Conservation (phyloP, 2,888 invertebrate genomes). For the Ochropleura leucogaster region DNA sequence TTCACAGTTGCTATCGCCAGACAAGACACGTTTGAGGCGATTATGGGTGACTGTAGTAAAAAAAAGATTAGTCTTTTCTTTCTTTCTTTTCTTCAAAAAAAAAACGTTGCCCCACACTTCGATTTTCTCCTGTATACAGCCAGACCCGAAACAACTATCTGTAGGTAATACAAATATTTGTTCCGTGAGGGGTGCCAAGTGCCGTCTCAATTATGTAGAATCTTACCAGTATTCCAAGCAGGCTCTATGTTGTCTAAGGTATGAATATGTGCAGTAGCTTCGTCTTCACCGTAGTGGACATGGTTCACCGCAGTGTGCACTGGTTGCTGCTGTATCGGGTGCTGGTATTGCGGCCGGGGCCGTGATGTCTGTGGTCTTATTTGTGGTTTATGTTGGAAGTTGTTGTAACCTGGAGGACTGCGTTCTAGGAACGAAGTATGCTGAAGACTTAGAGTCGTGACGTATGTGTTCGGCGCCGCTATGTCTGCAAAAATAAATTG, state of each 20-base stretch:
- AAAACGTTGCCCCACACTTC: too few relatives aligned
- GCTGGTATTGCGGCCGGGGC: constrained; percentile 30
- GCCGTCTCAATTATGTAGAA: background rate
- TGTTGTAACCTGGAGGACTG: constrained; percentile 39
- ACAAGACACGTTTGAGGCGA: too few relatives aligned
- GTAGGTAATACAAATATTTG: too few relatives aligned
- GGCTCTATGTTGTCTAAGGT: constrained; percentile 68
- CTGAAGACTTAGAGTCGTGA: constrained; percentile 88
- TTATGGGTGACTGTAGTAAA: too few relatives aligned
- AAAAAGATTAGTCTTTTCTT: too few relatives aligned
- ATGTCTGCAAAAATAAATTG: constrained; percentile 70
- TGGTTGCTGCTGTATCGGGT: constrained; percentile 21
- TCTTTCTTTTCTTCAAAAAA: too few relatives aligned
- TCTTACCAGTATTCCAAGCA: constrained; percentile 63
- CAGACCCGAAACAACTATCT: too few relatives aligned
- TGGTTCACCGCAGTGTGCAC: constrained; percentile 40
- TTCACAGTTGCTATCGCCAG: too few relatives aligned
- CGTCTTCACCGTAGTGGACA: constrained; percentile 64
- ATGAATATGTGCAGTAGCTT: constrained; percentile 65
- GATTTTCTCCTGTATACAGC: too few relatives aligned
- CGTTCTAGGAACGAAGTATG: constrained; percentile 83
- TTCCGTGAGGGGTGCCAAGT: too few relatives aligned
- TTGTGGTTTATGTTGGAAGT: constrained; percentile 46
- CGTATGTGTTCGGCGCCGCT: constrained; percentile 75
- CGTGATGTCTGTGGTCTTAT: constrained; percentile 26